Conservation (phyloP, 1,140 invertebrate genomes). For the Drosophila chauvacae region DNA sequence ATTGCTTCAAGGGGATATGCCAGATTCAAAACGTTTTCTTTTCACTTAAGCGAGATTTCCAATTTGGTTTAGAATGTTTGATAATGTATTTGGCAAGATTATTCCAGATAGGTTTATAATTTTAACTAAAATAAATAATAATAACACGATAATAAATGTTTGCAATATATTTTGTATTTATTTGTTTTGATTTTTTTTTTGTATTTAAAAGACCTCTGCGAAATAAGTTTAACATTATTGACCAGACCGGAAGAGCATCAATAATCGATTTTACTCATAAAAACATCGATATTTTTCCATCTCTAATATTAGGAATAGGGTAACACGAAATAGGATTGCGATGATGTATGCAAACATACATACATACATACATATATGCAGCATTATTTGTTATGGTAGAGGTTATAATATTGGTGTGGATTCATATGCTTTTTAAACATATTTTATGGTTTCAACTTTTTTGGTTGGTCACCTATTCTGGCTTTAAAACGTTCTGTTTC, state of each 20-base stretch:
- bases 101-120: not conserved
- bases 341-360: constrained; percentile 6
- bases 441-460: constrained; percentile 30
- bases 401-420: constrained; percentile 25
- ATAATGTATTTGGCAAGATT: not conserved
- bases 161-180: not conserved
- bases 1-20: not conserved
- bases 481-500: constrained; percentile 58
- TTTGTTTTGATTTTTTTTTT: not conserved
- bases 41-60: too few relatives aligned
- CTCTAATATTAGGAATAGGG: not conserved
- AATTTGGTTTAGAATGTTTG: not conserved
- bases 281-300: not conserved
- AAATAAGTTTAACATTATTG: not conserved
- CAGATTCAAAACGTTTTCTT: not conserved
- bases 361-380: constrained; percentile 18
- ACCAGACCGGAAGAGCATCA: not conserved
- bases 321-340: not conserved
- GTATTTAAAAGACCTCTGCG: not conserved
- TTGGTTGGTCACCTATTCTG: constrained; percentile 45
- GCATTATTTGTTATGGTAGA: constrained; percentile 14
- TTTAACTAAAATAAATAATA: too few relatives aligned
- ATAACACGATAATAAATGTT: not conserved
- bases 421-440: constrained; percentile 26
- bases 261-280: not conserved